Percentiles rank a stretch among this genome's conserved stretches.
Conservation (phyloP, 2,888 invertebrate genomes). For the Agapostemon virescens region DNA sequence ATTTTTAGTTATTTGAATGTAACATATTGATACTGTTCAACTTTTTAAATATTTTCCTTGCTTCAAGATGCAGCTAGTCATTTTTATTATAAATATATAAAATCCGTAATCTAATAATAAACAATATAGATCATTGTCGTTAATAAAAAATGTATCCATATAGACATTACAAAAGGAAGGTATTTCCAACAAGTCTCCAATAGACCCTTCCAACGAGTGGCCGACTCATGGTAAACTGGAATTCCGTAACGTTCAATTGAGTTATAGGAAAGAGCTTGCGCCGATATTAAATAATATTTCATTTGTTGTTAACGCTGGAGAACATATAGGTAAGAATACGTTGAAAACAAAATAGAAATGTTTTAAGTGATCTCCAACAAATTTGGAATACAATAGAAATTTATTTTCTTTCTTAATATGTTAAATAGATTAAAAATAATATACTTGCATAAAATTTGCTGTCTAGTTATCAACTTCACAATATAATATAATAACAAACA, state of each 20-base stretch:
- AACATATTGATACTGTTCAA: too few species aligned
- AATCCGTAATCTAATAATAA: not conserved
- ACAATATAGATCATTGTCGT: constrained; percentile 14
- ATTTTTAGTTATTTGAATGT: too few species aligned
- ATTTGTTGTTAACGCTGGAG: constrained; percentile 82
- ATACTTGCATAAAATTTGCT: not conserved
- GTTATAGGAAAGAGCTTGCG: constrained; percentile 80
- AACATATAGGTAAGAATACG: constrained; percentile 83
- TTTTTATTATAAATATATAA: not conserved
- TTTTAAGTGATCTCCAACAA: too few species aligned
- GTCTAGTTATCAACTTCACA: not conserved
- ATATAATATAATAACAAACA: not conserved
- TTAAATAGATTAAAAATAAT: too few species aligned
- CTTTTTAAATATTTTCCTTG: too few species aligned
- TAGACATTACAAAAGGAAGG: constrained; percentile 70
- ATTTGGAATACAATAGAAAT: too few species aligned
- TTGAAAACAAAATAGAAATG: not conserved
- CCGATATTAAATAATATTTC: constrained; percentile 82
- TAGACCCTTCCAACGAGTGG: constrained; percentile 80
- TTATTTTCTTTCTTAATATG: not conserved
- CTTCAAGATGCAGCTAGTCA: too few species aligned
- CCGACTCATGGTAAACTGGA: constrained; percentile 81
- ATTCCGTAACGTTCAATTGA: constrained; percentile 81
- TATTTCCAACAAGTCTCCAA: constrained; percentile 43
- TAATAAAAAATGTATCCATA: constrained; percentile 26